Conservation (phyloP, 1,140 invertebrate species). For the Streblospio benedicti region DNA sequence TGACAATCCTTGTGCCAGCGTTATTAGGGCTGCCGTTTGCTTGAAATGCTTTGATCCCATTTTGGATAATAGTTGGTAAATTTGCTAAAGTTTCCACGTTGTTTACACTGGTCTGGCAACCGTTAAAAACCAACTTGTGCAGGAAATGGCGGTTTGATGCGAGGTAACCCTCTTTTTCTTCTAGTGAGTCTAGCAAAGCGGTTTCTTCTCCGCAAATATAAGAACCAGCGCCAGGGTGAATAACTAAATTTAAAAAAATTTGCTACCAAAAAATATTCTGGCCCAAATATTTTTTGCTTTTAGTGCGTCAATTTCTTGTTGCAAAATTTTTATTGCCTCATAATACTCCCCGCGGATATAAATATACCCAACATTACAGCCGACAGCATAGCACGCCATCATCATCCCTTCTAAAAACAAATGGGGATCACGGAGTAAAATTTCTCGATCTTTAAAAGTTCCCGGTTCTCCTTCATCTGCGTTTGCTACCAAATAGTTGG, state of each 20-base stretch:
- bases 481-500: background rate
- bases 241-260: background rate
- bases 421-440: background rate
- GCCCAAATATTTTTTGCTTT: background rate
- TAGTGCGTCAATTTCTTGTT: background rate
- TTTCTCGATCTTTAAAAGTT: background rate
- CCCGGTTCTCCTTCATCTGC: background rate
- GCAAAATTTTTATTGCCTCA: background rate
- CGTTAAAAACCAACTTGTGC: background rate
- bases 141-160: background rate
- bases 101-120: background rate
- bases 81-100: background rate
- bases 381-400: background rate
- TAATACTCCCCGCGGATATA: background rate
- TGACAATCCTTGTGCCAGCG: background rate
- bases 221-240: background rate
- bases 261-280: background rate
- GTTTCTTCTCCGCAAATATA: background rate
- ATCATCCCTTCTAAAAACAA: background rate
- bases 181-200: background rate
- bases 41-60: background rate
- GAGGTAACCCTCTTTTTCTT: background rate
- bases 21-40: background rate
- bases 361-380: background rate
- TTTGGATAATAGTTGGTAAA: background rate